A percentile compares a stretch with the other conserved stretches of the same genome.
Conservation (phyloP, 2,797 vertebrate genomes). For the Emydoidea blandingii region DNA sequence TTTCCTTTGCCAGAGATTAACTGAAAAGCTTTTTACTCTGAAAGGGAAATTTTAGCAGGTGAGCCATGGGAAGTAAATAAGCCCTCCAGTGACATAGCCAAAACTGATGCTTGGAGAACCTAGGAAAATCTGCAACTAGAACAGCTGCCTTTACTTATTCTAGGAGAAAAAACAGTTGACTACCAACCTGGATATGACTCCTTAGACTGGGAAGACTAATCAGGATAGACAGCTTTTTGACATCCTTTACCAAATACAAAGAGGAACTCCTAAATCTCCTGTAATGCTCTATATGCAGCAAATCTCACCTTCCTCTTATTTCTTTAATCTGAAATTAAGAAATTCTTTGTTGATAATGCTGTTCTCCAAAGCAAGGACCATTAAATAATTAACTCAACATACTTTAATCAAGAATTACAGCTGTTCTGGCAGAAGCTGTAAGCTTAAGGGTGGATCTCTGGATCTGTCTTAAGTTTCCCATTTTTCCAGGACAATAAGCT, state of each 20-base stretch:
- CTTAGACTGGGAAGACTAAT: not conserved
- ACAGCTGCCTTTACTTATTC: not conserved
- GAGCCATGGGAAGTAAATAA: not conserved
- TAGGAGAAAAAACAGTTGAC: not conserved
- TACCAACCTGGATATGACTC: not conserved
- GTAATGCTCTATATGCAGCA: not conserved
- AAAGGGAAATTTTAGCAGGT: not conserved
- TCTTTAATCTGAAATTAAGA: not conserved
- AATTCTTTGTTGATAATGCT: not conserved
- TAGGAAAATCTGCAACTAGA: not conserved
- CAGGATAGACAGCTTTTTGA: not conserved
- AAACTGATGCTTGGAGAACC: not conserved
- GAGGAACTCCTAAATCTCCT: not conserved
- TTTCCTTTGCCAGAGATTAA: not conserved
- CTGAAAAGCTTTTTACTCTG: not conserved
- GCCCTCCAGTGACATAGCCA: not conserved
- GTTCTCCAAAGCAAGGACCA: not conserved
- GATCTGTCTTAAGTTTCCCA: not conserved
- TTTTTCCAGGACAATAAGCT: not conserved
- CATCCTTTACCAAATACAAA: not conserved
- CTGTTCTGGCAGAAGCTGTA: not conserved
- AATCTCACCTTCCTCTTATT: not conserved
- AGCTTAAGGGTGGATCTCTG: not conserved
- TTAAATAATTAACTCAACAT: not conserved
- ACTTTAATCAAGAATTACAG: not conserved